A percentile compares a stretch with the other conserved stretches of the same genome.
These are phyloP conservation scores for Zapus hudsonius DNA, from an alignment of 2,113 vertebrate genomes.

Conservation along the genomic window DNA sequence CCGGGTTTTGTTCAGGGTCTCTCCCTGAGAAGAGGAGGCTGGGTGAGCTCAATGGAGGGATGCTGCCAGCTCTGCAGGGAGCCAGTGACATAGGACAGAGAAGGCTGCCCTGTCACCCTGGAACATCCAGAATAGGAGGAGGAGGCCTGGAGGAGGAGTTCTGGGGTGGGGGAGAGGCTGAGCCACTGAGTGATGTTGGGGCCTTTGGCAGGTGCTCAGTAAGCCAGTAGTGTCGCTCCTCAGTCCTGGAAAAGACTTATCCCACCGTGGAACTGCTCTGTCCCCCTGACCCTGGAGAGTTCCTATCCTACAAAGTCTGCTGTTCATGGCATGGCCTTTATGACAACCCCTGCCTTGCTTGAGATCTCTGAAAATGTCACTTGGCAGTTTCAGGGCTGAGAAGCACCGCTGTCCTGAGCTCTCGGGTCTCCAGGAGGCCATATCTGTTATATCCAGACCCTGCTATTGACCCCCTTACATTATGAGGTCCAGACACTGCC, in stretches of 20 bases:
- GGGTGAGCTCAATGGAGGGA: not conserved
- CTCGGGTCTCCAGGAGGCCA: not conserved
- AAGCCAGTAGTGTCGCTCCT: not conserved
- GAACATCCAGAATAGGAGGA: no score
- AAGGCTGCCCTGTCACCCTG: accelerated
- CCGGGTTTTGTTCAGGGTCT: not conserved
- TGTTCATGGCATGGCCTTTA: no score
- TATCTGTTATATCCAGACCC: accelerated
- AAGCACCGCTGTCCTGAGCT: accelerated
- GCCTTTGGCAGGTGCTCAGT: not conserved
- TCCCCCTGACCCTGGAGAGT: not conserved
- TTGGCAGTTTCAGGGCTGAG: no score
- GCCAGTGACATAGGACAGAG: accelerated
- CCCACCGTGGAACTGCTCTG: no score
- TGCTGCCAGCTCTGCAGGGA: not conserved
- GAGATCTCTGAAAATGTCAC: not conserved
- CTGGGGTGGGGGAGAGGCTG: no score
- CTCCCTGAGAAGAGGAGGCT: not conserved
- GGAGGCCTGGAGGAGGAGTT: accelerated
- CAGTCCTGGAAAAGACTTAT: not conserved
- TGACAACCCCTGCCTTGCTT: not conserved
- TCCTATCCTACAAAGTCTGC: no score
- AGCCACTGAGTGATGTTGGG: not conserved
- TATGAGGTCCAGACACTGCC: not conserved
- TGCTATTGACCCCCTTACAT: not conserved